A percentile compares a stretch with the other conserved stretches of the same genome.
phyloP scores from a whole-genome alignment of 2,113 vertebrate species.

The Scophthalmus maximus region DNA sequence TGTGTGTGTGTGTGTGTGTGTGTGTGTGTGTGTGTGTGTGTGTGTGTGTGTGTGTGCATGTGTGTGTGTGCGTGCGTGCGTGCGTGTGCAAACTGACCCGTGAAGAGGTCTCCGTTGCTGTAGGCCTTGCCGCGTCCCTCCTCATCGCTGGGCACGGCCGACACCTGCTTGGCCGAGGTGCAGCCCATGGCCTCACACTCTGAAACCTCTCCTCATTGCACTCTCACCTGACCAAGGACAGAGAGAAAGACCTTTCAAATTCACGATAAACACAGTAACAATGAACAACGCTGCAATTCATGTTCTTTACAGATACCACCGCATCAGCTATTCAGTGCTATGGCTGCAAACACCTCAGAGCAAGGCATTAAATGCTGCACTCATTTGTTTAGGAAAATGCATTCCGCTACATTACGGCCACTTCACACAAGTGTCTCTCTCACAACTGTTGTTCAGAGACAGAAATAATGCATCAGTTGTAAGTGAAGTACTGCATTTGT shows the following conservation, averaged over 20 bases:
- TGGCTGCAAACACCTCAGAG: background rate
- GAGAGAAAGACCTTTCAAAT: conserved; percentile 13
- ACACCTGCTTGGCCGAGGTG: conserved; percentile 99
- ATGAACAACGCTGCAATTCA: background rate
- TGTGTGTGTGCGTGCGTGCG: conserved; percentile 36
- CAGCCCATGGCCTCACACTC: conserved; percentile 99
- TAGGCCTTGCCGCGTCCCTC: conserved; percentile 98
- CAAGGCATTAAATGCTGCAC: background rate
- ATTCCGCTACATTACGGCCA: background rate
- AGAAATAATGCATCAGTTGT: too few species aligned
- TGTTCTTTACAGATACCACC: background rate
- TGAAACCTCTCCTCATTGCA: conserved; percentile 90
- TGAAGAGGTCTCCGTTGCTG: conserved; percentile 97
- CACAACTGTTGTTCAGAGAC: background rate
- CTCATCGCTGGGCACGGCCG: conserved; percentile 98
- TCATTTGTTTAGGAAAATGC: background rate
- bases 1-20: too few species aligned
- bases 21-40: too few species aligned
- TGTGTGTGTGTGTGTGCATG: background rate
- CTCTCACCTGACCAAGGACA: conserved; percentile 72
- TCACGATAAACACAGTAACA: conserved; percentile 4
- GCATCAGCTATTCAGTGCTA: background rate
- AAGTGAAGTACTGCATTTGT: too few species aligned
- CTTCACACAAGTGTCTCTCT: conserved; percentile 1
- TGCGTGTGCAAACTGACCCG: conserved; percentile 85